Evolutionary conservation across 2,888 invertebrate species (phyloP), one percentile per base, ranked within the genome.

Genomic region (Stomorhina lunata): DNA sequence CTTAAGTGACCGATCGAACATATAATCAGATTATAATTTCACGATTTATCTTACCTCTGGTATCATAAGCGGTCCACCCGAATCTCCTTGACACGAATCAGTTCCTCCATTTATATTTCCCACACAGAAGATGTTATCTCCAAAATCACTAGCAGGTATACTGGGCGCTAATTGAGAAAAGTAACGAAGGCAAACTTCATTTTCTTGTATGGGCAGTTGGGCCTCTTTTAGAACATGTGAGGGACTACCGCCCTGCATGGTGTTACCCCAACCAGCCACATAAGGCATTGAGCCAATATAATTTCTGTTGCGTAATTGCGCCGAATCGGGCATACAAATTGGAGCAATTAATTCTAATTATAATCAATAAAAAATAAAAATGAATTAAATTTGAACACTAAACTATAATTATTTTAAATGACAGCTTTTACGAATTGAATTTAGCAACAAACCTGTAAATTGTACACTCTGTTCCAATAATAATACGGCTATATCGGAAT

Each of bases 401-500:
- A 17, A 37, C 12, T 45, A 4, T 48, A 71, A 72, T 65, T 69
- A 63, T 68, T 76, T 63, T 9, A 43, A 59, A n/a, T 48, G 9
- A 10, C 4, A 17, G 1, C 34, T 1, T 17, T 32, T 7, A 25
- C 12, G 4, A 32, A 69, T 27, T 15, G 2, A 22, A 32, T 27
- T 34, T 25, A n/a, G 6, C 7, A 25, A 86, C 91, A 91, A 86
- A 94, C 95, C 81, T 20, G 93, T 91, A 73, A 93, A 93, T 3
- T 90, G 86, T 1, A 94, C 93, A 0, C 93, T 92, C 4, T 89
- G 86, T 2, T 92, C 90, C 48, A 96, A 90, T 76, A 93, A 92
- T 0, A 97, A 89, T 4, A 97, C 89, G 0, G 95, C 97, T 81
- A 97, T 94, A 89, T 98, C 97, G 86, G 95, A 95, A 53, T 93